Evolutionary conservation across 1,140 invertebrate genomes (phyloP).

Genomic region (Parapsyche elsis): DNA sequence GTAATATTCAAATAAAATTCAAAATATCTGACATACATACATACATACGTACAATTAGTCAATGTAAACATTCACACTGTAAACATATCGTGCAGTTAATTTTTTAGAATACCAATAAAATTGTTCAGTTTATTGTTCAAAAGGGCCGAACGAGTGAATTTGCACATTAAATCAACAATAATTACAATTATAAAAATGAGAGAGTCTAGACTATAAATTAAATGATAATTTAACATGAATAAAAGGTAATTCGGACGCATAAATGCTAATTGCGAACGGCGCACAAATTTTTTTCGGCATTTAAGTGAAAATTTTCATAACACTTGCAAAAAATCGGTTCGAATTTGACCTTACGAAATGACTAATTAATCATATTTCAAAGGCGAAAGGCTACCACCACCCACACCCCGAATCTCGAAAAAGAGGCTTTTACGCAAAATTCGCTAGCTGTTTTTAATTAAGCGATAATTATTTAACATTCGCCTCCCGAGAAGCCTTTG

Average conservation of each 20-base stretch:
- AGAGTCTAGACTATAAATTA: background rate
- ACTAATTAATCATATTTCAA: slow-evolving; percentile 34
- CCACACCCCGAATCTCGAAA: background rate
- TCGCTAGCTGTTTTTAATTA: slow-evolving; percentile 32
- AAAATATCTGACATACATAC: too few species aligned
- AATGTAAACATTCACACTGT: too few species aligned
- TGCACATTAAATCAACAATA: background rate
- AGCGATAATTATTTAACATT: slow-evolving; percentile 32
- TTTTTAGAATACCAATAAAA: too few species aligned
- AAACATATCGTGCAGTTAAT: too few species aligned
- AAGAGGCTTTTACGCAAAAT: slow-evolving; percentile 30
- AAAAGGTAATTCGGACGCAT: background rate
- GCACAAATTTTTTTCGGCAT: background rate
- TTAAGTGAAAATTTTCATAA: background rate
- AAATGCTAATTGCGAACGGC: background rate
- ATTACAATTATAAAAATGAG: background rate
- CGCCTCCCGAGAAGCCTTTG: slow-evolving; percentile 15
- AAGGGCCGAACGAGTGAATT: too few species aligned
- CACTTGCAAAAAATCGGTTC: slow-evolving; percentile 5
- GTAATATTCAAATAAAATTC: too few species aligned
- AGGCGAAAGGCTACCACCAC: background rate
- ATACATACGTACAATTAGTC: too few species aligned
- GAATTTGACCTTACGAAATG: slow-evolving; percentile 32
- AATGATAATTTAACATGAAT: background rate
- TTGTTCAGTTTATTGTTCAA: too few species aligned